phyloP scores from a whole-genome alignment of 2,113 vertebrate species.

The Dipodomys merriami region DNA sequence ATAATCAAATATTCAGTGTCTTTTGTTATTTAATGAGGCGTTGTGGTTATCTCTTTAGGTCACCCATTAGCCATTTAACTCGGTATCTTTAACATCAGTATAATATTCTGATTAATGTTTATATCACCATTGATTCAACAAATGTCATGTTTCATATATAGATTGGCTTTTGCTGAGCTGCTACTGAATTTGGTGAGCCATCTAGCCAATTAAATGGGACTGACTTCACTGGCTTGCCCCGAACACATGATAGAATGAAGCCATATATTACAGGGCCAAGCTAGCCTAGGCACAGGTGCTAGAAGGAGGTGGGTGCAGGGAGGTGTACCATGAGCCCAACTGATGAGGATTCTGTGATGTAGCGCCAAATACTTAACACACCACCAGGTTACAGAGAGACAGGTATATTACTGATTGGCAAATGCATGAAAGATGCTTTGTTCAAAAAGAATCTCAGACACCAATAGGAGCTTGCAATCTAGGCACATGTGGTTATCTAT shows the following conservation, averaged over 20 bases:
- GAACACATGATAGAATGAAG: neutral
- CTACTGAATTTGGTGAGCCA: neutral
- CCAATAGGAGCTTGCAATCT: neutral
- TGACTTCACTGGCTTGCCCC: neutral
- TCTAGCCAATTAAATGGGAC: neutral
- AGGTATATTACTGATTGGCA: neutral
- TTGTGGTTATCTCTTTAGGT: no score
- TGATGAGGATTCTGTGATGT: neutral
- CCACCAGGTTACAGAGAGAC: no score
- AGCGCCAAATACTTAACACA: neutral
- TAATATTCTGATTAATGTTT: no score
- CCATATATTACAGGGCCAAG: neutral
- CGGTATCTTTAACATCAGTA: no score
- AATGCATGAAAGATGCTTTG: neutral
- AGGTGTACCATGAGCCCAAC: neutral
- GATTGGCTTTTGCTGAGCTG: constrained; percentile 25
- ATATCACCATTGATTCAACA: no score
- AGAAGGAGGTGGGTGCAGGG: neutral
- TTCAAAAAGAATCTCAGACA: neutral
- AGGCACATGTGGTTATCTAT: neutral
- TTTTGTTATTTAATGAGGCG: no score
- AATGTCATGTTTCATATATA: constrained; percentile 20
- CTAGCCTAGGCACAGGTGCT: neutral
- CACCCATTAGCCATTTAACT: no score
- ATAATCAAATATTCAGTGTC: no score